phyloP scores from a whole-genome alignment of 2,888 invertebrate genomes.

The Drosophila incognita region DNA sequence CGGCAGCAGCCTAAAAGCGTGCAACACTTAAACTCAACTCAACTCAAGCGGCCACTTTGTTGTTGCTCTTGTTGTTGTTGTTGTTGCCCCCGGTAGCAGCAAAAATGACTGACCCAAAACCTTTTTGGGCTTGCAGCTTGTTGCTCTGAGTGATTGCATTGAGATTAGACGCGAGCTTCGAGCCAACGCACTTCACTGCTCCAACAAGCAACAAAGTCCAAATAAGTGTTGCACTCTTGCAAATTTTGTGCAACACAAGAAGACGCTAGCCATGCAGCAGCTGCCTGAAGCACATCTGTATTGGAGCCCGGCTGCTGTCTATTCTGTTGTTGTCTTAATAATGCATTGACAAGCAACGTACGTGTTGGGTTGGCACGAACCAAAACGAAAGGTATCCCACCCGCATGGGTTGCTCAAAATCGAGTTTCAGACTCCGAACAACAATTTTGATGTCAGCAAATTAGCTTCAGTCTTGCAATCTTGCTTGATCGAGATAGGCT shows the following conservation, averaged over 20 bases:
- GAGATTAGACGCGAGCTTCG: slow-evolving; percentile 70
- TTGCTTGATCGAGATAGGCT: too few relatives aligned
- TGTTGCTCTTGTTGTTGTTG: slow-evolving; percentile 50
- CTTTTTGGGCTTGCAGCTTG: slow-evolving; percentile 45
- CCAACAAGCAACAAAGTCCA: slow-evolving; percentile 53
- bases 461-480: background rate
- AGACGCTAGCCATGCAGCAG: slow-evolving; percentile 14
- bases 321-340: slow-evolving; percentile 68
- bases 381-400: slow-evolving; percentile 8
- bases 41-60: slow-evolving; percentile 68
- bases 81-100: slow-evolving; percentile 7
- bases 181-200: slow-evolving; percentile 14
- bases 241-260: slow-evolving; percentile 37
- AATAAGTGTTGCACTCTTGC: slow-evolving; percentile 70
- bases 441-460: background rate
- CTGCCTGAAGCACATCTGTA: slow-evolving; percentile 18
- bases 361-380: slow-evolving; percentile 13
- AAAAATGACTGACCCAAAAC: slow-evolving; percentile 19
- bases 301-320: slow-evolving; percentile 17
- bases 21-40: slow-evolving; percentile 71
- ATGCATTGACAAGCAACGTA: slow-evolving; percentile 63
- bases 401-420: slow-evolving; percentile 14
- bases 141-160: slow-evolving; percentile 75
- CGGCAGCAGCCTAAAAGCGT: slow-evolving; percentile 62
- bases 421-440: background rate